Base-by-base conservation (phyloP, 1,140 invertebrate species). In the Drosophila pandora region DNA sequence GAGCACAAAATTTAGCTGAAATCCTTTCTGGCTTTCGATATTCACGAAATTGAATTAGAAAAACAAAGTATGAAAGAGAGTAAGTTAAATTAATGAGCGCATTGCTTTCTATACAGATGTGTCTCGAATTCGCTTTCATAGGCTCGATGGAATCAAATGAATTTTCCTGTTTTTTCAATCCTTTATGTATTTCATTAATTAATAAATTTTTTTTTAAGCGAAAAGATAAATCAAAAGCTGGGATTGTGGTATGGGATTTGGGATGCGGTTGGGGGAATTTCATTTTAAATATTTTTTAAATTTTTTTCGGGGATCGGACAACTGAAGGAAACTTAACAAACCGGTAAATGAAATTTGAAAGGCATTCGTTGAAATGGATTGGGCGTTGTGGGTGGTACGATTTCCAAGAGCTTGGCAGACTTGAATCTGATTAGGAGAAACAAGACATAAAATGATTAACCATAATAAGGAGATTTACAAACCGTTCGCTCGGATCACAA, bases 1-100 rank as follows among this genome's bases (percentile, higher is more conserved):
- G 23, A 32, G 78, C 78, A 80, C 78, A 72, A 81, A 84, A 81
- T 77, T 77, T 78, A 53, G 74, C 82, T 85, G 64, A 87, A 81
- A 78, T 81, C 74, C 73, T 78, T 67, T 69, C 55, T 59, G 49
- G 73, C 45, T 49, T 67, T 65, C 41, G 47, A 80, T 62, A 54
- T 76, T 52, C 72, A 85, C 63, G 68, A 80, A 78, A 75, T 87
- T 81, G 82, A 87, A 76, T 76, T 76, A 45, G 73, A 64, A 82
- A 77, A 87, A 85, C 72, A 87, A 85, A 85, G 57, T 81, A 52
- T 79, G 79, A 78, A 63, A 82, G 63, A 82, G 74, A 79, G 69
- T 80, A 78, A 87, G 57, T 75, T 73, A 85, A 85, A 72, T 72
- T 61, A 87, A 76, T 76, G 64, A 69, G 64, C 53, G 25, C 60